Percentiles rank a stretch among this genome's conserved stretches.
These are phyloP conservation scores for Arizona elegans DNA, from an alignment of 2,113 vertebrate species.

Conservation along the genomic window DNA sequence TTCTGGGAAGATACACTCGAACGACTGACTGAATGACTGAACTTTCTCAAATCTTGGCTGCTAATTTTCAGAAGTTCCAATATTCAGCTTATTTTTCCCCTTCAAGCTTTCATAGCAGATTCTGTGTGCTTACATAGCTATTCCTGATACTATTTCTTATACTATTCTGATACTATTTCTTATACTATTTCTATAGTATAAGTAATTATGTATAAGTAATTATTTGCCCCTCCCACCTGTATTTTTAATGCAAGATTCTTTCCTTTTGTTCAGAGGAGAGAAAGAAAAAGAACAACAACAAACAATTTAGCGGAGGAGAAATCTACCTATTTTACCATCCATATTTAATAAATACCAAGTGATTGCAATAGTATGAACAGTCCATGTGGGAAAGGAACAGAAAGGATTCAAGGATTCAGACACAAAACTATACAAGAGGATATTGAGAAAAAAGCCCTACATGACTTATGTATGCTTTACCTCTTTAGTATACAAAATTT, in stretches of 20 bases:
- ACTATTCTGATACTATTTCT: too few species aligned
- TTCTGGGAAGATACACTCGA: neutral
- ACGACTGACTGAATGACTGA: slow-evolving; percentile 16
- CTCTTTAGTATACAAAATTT: neutral
- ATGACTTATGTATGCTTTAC: neutral
- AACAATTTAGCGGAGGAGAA: neutral
- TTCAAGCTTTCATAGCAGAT: neutral
- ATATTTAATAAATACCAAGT: slow-evolving; percentile 10
- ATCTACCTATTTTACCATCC: neutral
- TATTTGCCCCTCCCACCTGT: neutral
- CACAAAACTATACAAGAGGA: neutral
- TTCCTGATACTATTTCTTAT: neutral
- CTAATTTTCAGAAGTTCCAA: neutral
- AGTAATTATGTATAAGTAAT: neutral
- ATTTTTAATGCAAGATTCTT: slow-evolving; percentile 3
- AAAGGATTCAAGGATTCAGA: neutral
- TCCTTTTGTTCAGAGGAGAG: neutral
- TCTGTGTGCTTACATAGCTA: neutral
- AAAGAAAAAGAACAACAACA: neutral
- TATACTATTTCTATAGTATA: neutral
- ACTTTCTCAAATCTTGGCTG: slow-evolving; percentile 22
- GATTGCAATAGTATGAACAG: neutral
- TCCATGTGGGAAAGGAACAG: neutral
- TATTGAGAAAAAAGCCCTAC: neutral
- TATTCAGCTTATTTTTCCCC: slow-evolving; percentile 23